These are phyloP conservation scores for Toxostoma redivivum DNA, from an alignment of 2,113 vertebrate species.

Conservation along the genomic window DNA sequence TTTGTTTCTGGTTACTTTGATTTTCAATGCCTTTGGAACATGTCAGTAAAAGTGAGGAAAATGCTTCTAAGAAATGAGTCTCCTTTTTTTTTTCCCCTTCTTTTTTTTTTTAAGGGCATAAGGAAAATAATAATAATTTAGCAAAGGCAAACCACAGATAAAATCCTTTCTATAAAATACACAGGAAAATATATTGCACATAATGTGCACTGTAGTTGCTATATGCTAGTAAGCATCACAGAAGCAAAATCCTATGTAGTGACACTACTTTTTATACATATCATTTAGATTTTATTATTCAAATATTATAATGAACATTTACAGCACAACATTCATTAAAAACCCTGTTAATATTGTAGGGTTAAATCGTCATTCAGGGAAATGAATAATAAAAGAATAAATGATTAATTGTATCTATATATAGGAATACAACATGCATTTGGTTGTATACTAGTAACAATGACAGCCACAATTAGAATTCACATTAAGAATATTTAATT, in stretches of 20 bases:
- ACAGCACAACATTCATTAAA: not conserved
- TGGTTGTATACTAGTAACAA: not conserved
- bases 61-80: not conserved
- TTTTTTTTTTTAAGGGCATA: not conserved
- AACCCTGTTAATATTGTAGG: not conserved
- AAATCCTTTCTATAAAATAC: conserved; percentile 3
- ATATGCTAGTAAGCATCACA: not conserved
- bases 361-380: not conserved
- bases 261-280: not conserved
- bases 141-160: not conserved
- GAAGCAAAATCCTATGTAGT: not conserved
- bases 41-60: not conserved
- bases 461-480: not conserved
- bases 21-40: not conserved
- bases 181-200: not conserved
- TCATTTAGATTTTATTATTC: not conserved
- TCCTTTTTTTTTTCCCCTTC: not conserved
- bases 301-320: not conserved
- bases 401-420: not conserved
- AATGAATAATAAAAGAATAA: not conserved
- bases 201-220: not conserved
- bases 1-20: not conserved
- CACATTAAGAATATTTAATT: not conserved
- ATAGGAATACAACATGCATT: not conserved
- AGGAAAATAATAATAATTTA: not conserved